These are phyloP conservation scores for Scolopax rusticola DNA, from an alignment of 2,797 vertebrate genomes.

Conservation along the genomic window DNA sequence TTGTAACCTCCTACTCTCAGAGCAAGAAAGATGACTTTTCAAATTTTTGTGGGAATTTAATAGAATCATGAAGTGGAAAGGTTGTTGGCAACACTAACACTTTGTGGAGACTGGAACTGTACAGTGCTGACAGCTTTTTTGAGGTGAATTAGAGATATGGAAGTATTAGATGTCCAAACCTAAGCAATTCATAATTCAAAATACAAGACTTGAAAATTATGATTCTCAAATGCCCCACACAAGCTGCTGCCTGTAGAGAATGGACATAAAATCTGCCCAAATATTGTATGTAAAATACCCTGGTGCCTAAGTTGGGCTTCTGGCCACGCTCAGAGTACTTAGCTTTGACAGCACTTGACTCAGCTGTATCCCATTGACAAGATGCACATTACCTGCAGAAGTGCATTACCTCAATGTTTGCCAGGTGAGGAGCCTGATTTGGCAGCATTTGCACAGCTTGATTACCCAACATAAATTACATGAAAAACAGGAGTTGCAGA, in stretches of 20 bases:
- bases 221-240: neutral
- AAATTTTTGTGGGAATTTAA: neutral
- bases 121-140: neutral
- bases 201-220: neutral
- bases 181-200: neutral
- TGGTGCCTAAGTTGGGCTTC: neutral
- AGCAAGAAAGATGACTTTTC: neutral
- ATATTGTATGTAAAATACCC: neutral
- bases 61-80: neutral
- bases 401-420: fast-evolving
- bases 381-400: neutral
- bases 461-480: neutral
- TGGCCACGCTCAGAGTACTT: neutral
- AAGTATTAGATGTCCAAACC: neutral
- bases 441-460: neutral
- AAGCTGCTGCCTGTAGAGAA: neutral
- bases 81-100: neutral
- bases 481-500: neutral
- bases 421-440: neutral
- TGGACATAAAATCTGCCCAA: neutral
- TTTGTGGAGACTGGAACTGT: neutral
- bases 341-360: neutral
- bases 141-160: neutral
- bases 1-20: neutral
- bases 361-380: neutral